These are phyloP conservation scores for Megaustenia siamemsis DNA, from an alignment of 2,888 invertebrate species.

Conservation along the genomic window DNA sequence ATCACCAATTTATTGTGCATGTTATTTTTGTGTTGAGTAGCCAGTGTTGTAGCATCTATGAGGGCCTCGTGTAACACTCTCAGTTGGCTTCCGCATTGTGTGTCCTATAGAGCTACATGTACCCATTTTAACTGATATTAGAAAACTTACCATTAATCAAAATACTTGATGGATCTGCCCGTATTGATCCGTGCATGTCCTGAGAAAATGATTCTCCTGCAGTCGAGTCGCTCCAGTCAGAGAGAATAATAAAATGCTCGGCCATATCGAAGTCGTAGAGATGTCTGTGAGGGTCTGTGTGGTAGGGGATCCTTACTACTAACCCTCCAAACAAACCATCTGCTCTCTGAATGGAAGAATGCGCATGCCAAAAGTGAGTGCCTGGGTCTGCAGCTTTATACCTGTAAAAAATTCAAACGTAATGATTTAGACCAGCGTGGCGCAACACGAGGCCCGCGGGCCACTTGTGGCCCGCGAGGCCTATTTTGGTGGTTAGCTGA, in stretches of 20 bases:
- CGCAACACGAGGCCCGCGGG: no score
- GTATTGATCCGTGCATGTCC: slow-evolving; percentile 91
- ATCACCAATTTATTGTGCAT: no score
- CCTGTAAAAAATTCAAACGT: background rate
- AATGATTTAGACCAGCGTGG: no score
- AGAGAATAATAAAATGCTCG: slow-evolving; percentile 91
- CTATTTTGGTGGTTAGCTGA: no score
- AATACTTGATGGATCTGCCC: slow-evolving; percentile 90
- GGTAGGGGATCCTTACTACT: slow-evolving; percentile 82
- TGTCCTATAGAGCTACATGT: no score
- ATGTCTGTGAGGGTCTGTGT: slow-evolving; percentile 91
- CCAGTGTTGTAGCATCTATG: no score
- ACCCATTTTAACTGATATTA: no score
- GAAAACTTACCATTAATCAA: slow-evolving; percentile 87
- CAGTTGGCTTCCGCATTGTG: no score
- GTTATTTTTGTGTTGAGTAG: no score
- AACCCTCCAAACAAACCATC: slow-evolving; percentile 74
- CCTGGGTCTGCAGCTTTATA: slow-evolving; percentile 59
- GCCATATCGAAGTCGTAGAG: slow-evolving; percentile 93
- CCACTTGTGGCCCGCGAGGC: no score
- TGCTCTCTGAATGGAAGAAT: slow-evolving; percentile 72
- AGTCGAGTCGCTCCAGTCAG: slow-evolving; percentile 90
- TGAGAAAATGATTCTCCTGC: slow-evolving; percentile 88
- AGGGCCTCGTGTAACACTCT: no score
- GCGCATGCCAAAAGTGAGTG: slow-evolving; percentile 77